phyloP scores from a whole-genome alignment of 1,140 invertebrate species.

The Babylonia areolata region DNA sequence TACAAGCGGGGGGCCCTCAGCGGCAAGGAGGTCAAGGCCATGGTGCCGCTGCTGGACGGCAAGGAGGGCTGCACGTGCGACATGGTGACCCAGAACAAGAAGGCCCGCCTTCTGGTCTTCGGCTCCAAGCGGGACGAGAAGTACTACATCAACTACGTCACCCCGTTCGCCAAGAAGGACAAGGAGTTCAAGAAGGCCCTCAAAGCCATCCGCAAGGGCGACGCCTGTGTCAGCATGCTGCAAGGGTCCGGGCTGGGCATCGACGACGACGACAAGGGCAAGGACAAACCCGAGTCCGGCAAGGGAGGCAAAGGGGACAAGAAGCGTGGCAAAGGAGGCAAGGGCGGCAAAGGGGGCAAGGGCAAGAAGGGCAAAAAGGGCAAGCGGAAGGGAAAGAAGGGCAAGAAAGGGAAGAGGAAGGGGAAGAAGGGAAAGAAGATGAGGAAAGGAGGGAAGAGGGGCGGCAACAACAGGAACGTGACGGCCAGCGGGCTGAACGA shows the following conservation, averaged over 20 bases:
- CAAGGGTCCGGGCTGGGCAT: conserved; percentile 19
- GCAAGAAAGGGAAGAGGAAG: background rate
- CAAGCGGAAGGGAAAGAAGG: background rate
- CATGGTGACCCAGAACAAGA: conserved; percentile 54
- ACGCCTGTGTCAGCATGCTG: conserved; percentile 47
- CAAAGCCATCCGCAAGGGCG: conserved; percentile 49
- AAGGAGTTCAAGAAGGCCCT: conserved; percentile 56
- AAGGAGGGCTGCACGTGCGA: conserved; percentile 75
- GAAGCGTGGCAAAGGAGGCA: background rate
- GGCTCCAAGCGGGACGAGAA: conserved; percentile 74
- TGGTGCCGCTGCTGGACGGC: conserved; percentile 73
- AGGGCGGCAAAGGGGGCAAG: conserved; percentile 8
- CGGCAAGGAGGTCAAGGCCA: conserved; percentile 67
- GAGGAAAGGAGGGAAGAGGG: background rate
- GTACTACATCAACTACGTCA: conserved; percentile 62
- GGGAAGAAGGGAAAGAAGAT: background rate
- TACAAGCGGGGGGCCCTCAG: conserved; percentile 69
- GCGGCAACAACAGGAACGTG: background rate
- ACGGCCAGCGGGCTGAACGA: background rate
- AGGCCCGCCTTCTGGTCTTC: conserved; percentile 77
- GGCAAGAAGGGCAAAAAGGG: background rate
- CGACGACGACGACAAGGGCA: background rate
- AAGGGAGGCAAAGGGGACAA: conserved; percentile 30
- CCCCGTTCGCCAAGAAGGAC: conserved; percentile 49
- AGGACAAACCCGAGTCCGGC: background rate